These are phyloP conservation scores for Leptinotarsa tumamoca DNA, from an alignment of 2,888 invertebrate genomes.

Conservation along the genomic window DNA sequence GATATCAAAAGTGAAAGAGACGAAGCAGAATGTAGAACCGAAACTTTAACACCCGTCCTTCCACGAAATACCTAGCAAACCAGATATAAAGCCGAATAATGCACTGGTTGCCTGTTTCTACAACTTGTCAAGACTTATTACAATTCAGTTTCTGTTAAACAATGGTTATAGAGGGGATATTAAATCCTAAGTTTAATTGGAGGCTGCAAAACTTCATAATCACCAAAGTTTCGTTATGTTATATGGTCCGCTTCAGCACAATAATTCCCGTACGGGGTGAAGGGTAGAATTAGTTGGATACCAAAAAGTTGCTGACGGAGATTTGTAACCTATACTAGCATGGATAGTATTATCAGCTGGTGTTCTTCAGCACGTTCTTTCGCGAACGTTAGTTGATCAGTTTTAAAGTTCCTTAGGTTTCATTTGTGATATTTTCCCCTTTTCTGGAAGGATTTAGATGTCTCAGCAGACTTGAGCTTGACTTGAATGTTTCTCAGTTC, in stretches of 20 bases:
- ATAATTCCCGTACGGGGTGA: constrained; percentile 33
- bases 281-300: too few relatives aligned
- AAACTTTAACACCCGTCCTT: not conserved
- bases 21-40: not conserved
- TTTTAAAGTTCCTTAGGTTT: too few relatives aligned
- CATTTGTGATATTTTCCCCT: too few relatives aligned
- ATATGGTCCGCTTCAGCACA: constrained; percentile 39
- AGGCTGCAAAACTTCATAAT: constrained; percentile 44
- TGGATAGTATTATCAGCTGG: too few relatives aligned
- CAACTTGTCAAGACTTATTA: constrained; percentile 41
- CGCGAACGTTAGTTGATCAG: too few relatives aligned
- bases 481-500: too few relatives aligned
- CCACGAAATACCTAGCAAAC: constrained; percentile 16
- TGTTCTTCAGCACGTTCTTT: too few relatives aligned
- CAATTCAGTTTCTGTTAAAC: constrained; percentile 38
- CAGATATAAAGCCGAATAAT: constrained; percentile 14
- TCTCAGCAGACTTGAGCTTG: too few relatives aligned
- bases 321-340: too few relatives aligned
- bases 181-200: constrained; percentile 41
- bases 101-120: constrained; percentile 23
- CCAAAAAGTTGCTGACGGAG: too few relatives aligned
- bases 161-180: constrained; percentile 30
- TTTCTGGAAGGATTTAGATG: too few relatives aligned
- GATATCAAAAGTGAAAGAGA: not conserved
- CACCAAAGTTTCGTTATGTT: constrained; percentile 44